phyloP scores from a whole-genome alignment of 2,113 vertebrate species.

The Psephotus haematonotus region DNA sequence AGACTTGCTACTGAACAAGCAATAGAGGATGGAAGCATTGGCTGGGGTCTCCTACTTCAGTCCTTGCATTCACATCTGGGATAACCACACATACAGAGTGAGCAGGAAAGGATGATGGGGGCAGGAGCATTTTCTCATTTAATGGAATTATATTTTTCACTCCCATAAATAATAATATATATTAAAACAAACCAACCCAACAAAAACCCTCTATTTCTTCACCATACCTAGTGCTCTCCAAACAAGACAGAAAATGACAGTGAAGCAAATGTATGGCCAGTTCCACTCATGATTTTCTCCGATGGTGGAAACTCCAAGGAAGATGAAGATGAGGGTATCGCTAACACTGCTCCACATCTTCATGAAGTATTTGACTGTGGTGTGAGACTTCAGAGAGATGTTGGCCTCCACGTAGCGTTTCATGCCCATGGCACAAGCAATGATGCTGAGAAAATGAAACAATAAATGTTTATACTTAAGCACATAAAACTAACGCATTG shows the following conservation, averaged over 20 bases:
- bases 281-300: constrained; percentile 84
- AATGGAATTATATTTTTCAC: not conserved
- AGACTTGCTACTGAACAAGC: not conserved
- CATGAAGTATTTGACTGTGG: constrained; percentile 86
- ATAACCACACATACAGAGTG: rapidly evolving
- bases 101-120: not conserved
- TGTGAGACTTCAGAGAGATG: constrained; percentile 84
- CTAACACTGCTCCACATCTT: constrained; percentile 88
- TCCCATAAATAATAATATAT: not conserved
- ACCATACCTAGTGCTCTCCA: constrained; percentile 80
- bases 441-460: constrained; percentile 68
- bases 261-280: constrained; percentile 83
- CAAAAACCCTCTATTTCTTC: not conserved
- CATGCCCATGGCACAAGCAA: constrained; percentile 84
- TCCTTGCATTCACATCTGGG: not conserved
- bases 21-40: not conserved
- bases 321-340: constrained; percentile 86
- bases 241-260: constrained; percentile 80
- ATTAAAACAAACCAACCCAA: not conserved
- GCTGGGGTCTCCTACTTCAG: not conserved
- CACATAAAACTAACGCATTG: not conserved
- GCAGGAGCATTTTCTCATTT: not conserved
- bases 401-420: constrained; percentile 85
- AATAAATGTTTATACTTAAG: not conserved
- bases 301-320: constrained; percentile 83